Evolutionary conservation across 1,140 invertebrate genomes (phyloP), one percentile per base, ranked within the genome.

Genomic region (Hyles vespertilio): DNA sequence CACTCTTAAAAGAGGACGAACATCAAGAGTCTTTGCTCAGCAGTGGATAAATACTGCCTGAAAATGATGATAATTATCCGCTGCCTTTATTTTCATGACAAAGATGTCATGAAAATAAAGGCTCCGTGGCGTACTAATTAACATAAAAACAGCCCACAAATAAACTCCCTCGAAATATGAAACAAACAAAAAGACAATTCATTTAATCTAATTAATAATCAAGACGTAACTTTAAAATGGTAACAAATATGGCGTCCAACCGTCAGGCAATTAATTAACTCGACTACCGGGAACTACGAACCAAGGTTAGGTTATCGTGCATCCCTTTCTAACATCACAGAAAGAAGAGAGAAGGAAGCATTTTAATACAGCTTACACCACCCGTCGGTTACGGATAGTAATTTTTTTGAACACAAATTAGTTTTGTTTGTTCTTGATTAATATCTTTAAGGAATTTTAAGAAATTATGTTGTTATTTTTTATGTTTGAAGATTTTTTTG

Each of bases 301-400:
- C 60, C 50, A 36, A 61, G 63, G 62, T 40, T 70, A 34, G 5
- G 51, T 49, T 53, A 60, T 61, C 8, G 44, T 36, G 55, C 58
- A 12, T 79, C 74, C 57, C 57, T 48, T 53, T 76, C 61, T 55
- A 50, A 56, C 44, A 4, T 5, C 6, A 61, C 4, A 1, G 10
- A 47, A 46, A 9, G 49, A 50, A 73, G 53, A 52, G 62, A 63
- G 66, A 71, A 6, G 49, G 44, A 1, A 50, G 61, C 58, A 56
- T 9, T 54, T 59, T 45, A 33, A 53, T 58, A 74, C 69, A 75
- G 79, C 77, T 77, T 73, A 67, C 70, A 69, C 77, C 74, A 70
- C 77, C 77, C 72, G 70, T 65, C 63, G 74, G 64, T 77, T 65
- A 22, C 54, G 58, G 32, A 58, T 58, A 64, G 67, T 72, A 70